A percentile compares a stretch with the other conserved stretches of the same genome.
Conservation (phyloP, 2,797 vertebrate species). For the Apogon talboti region DNA sequence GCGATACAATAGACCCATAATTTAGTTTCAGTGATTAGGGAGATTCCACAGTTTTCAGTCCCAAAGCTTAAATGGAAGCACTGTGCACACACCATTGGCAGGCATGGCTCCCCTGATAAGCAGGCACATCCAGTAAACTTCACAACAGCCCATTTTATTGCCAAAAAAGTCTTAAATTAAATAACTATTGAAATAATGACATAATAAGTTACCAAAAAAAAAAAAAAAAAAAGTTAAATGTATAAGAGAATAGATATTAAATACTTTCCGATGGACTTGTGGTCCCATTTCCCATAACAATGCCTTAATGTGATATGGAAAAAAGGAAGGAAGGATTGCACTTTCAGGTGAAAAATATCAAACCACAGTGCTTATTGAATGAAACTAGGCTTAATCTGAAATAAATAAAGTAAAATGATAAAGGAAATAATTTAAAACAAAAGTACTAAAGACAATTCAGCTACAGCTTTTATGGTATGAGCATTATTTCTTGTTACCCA, state of each 20-base stretch:
- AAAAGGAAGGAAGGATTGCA: slow-evolving; percentile 78
- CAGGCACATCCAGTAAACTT: slow-evolving; percentile 84
- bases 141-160: slow-evolving; percentile 81
- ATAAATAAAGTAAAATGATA: slow-evolving; percentile 81
- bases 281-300: slow-evolving; percentile 73
- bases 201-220: slow-evolving; percentile 81
- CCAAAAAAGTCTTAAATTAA: slow-evolving; percentile 85
- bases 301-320: slow-evolving; percentile 65
- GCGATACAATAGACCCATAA: slow-evolving; percentile 77
- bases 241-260: slow-evolving; percentile 82
- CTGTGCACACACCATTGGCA: slow-evolving; percentile 61
- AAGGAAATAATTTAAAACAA: slow-evolving; percentile 88
- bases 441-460: slow-evolving; percentile 87
- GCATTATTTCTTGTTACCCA: slow-evolving; percentile 75
- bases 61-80: slow-evolving; percentile 77
- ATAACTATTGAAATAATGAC: slow-evolving; percentile 82
- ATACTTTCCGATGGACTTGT: slow-evolving; percentile 79
- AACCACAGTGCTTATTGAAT: slow-evolving; percentile 84
- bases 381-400: slow-evolving; percentile 76
- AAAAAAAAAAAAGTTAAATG: slow-evolving; percentile 66
- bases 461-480: slow-evolving; percentile 85
- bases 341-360: slow-evolving; percentile 80
- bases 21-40: slow-evolving; percentile 82
- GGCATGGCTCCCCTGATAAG: slow-evolving; percentile 79
- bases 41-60: slow-evolving; percentile 81